Base-by-base conservation (phyloP, 2,888 invertebrate genomes). In the Agriotes lineatus region DNA sequence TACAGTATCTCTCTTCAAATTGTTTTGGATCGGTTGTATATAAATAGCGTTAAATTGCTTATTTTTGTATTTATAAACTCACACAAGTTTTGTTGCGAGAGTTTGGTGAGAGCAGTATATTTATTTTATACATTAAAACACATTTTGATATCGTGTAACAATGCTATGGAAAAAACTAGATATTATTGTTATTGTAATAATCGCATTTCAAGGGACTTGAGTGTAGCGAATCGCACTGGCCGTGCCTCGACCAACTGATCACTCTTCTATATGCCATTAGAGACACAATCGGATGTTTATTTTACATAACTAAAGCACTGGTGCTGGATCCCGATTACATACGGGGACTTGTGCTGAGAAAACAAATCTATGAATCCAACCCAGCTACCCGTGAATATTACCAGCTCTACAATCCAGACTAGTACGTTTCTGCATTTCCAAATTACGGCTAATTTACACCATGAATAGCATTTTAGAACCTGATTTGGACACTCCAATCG, bases 181-280 rank as follows among this genome's bases (percentile, higher is more conserved):
- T n/a, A 42, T 16, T 18, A 42, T 4, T 12, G n/a, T 22, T n/a
- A 10, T 22, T 50, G 6, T 63, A 42, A 39, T 66, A n/a, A n/a
- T n/a, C n/a, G n/a, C n/a, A n/a, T 72, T 82, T 83, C 48, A 85
- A 91, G 85, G 95, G 94, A 0, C 85, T 93, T 0, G 88, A 90
- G 67, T 88, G 92, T 70, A 94, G 92, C 78, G 91, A 93, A 0
- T 90, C 90, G 58, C 96, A 97, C 83, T 96, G 96, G 96, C 94
- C 94, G 0, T 94, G 95, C 79, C 85, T 96, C 48, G 96, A 97
- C 81, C 91, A 92, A 78, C 87, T 96, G 45, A 90, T 96, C 65
- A 91, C 91, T 1, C 85, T 94, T 42, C 85, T 93, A 45, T 91
- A 91, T 75, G 93, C 91, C 0, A 85, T 94, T 65, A 90, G 90